Evolutionary conservation across 2,888 invertebrate genomes (phyloP).

Genomic region (Hartigia nigra): DNA sequence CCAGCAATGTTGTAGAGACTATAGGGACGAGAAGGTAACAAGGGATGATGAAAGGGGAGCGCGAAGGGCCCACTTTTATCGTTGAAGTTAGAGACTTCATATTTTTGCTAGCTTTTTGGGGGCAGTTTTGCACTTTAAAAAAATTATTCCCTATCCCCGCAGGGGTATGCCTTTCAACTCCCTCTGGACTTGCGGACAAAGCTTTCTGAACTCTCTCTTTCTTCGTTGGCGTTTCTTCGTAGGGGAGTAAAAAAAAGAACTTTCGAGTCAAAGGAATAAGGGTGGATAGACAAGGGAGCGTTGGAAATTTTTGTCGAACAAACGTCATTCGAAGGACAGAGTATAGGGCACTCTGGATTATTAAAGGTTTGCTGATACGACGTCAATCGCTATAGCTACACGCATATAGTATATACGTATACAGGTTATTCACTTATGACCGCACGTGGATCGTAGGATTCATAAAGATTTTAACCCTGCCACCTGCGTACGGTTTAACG

Average conservation of each 20-base stretch:
- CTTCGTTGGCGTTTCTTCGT: neutral
- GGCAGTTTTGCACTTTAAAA: constrained; percentile 29
- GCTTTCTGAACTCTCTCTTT: neutral
- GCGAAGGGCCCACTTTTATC: neutral
- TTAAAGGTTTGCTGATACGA: neutral
- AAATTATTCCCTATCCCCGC: constrained; percentile 29
- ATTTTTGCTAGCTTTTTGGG: constrained; percentile 4
- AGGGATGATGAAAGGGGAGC: neutral
- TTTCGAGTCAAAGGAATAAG: constrained; percentile 19
- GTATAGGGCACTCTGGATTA: neutral
- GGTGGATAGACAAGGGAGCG: constrained; percentile 12
- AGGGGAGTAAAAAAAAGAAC: constrained; percentile 12
- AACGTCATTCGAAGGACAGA: neutral
- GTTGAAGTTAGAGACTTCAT: neutral
- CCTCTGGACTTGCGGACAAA: neutral
- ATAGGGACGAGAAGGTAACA: neutral
- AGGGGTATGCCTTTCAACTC: constrained; percentile 2
- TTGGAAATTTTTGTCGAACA: neutral
- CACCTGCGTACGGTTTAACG: neutral
- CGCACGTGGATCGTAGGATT: neutral
- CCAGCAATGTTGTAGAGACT: neutral
- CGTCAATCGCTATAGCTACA: neutral
- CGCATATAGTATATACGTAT: too few species aligned
- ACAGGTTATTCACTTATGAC: too few species aligned
- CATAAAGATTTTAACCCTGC: neutral